Evolutionary conservation across 1,140 invertebrate genomes (phyloP), one percentile per base, ranked within the genome.

Genomic region (Spodoptera frugiperda): DNA sequence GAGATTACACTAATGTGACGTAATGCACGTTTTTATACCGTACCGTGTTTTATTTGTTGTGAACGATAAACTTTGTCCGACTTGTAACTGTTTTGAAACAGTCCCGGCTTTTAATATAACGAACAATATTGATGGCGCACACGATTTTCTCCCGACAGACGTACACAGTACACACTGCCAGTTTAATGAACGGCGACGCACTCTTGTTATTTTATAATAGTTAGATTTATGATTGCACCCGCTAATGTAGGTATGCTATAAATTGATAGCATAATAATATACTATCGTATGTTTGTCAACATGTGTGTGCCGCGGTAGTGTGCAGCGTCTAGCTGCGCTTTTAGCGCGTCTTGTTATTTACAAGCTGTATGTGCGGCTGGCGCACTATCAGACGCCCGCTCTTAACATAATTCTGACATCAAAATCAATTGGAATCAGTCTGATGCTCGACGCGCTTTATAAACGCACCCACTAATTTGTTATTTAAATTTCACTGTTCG

Each of bases 401-500:
- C 65, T 83, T 83, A 77, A 77, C 82, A 84, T 79, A 85, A 83
- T 82, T 74, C 78, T 57, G 65, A 79, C 80, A 85, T 83, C 78
- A 72, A 75, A 85, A 85, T 86, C 82, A 84, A 87, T 87, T 83
- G 48, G 71, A 83, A 82, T 83, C 80, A 84, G 80, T 83, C 80
- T 78, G 86, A 87, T 86, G 84, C 85, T 80, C 83, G 86, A 87
- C 85, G 88, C 87, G 89, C 85, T 87, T 87, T 85, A 82, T 84
- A 85, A 87, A 88, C 85, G 88, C 85, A 85, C 87, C 89, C 87
- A 87, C 86, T 88, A 89, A 92, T 92, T 92, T 91, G 89, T 91
- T 90, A 92, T 91, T 93, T 90, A 91, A 91, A 91, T 92, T 89
- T 85, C 65, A 78, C 84, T 88, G 84, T 89, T 88, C 86, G 83